Base-by-base conservation (phyloP, 2,888 invertebrate species). In the Rhagophthalmus giganteus region DNA sequence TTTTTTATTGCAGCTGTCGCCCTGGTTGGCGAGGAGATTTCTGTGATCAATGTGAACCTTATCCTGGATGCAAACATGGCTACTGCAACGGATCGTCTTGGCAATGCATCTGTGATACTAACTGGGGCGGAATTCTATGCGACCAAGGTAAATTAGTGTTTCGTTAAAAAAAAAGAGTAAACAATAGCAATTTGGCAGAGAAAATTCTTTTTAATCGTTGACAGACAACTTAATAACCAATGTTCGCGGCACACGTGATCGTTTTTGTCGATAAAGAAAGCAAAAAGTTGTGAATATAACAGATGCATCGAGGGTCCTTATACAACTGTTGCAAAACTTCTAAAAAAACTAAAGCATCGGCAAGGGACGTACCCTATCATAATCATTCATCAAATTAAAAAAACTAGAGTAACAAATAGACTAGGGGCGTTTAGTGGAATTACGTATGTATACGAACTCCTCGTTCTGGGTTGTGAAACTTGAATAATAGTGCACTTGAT, bases 121-220 rank as follows among this genome's bases (percentile, higher is more conserved):
- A 97, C 74, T 97, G 97, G 97, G 97, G 96, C 64, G 97, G 97
- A 61, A 91, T 96, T 62, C 87, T 95, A 64, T 97, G 97, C 79
- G 96, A 97, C 78, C 95, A 95, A 85, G 87, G 87, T 87, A 76
- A 69, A 64, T 53, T 12, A n/a, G n/a, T n/a, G n/a, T 20, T 13
- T 11, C 15, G 12, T 32, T 14, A 13, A 32, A 32, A 28, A 9
- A 28, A n/a, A n/a, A n/a, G n/a, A n/a, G n/a, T n/a, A n/a, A n/a
- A n/a, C n/a, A n/a, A n/a, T n/a, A n/a, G n/a, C n/a, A n/a, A n/a
- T n/a, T n/a, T n/a, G n/a, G n/a, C n/a, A 28, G 1, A 3, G 9
- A 28, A 28, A 27, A 27, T 11, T 25, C n/a, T n/a, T n/a, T n/a
- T n/a, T n/a, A n/a, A n/a, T n/a, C n/a, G n/a, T n/a, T n/a, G n/a